Conservation (phyloP, 2,113 vertebrate species). For the Dromas ardeola region DNA sequence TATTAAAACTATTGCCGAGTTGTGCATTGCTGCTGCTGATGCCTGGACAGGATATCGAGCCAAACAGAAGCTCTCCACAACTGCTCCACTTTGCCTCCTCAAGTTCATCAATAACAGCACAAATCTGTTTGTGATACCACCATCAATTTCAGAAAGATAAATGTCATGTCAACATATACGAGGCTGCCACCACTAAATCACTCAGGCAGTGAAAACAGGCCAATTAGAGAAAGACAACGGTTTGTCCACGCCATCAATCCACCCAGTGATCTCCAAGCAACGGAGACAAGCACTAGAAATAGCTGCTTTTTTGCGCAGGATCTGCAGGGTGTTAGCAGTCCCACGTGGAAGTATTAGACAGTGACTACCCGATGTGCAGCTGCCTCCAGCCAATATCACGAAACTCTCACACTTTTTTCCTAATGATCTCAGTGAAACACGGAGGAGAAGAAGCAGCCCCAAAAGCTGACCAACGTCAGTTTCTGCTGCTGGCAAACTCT, state of each 20-base stretch:
- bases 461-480: background rate
- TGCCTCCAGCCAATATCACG: background rate
- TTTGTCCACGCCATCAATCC: background rate
- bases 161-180: background rate
- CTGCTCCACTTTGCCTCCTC: background rate
- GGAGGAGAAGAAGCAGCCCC: background rate
- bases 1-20: background rate
- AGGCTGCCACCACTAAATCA: background rate
- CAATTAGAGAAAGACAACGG: background rate
- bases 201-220: background rate
- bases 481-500: background rate
- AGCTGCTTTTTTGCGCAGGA: background rate
- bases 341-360: background rate
- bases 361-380: background rate
- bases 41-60: background rate
- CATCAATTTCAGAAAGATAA: constrained; percentile 1
- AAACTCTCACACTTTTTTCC: background rate
- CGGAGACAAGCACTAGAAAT: background rate
- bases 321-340: constrained; percentile 2
- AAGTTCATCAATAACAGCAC: background rate
- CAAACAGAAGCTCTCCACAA: constrained; percentile 14
- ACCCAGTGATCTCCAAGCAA: background rate
- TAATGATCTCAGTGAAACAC: background rate
- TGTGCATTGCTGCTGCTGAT: background rate
- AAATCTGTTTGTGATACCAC: constrained; percentile 9